Evolutionary conservation across 2,113 vertebrate genomes (phyloP).

Genomic region (Dolichallabes microphthalmus): DNA sequence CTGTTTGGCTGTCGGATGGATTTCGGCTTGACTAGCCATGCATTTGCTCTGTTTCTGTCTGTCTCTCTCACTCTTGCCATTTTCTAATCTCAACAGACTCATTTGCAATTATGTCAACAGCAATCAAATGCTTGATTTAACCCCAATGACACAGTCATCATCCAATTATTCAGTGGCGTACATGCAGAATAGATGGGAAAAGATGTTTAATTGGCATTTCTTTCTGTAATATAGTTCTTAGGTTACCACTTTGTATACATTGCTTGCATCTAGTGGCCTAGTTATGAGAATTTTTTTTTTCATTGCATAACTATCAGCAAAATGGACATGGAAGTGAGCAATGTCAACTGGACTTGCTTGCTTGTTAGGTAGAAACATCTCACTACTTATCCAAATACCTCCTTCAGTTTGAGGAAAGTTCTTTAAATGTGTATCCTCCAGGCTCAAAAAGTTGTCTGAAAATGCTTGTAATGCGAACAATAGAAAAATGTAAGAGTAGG

Average conservation of each 20-base stretch:
- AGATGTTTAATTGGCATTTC: neutral
- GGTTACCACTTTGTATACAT: neutral
- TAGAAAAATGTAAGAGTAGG: no score
- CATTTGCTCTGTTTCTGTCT: slow-evolving; percentile 50
- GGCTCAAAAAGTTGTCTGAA: no score
- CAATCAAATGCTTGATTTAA: slow-evolving; percentile 67
- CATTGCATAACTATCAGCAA: neutral
- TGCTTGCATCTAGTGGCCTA: neutral
- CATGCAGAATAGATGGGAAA: neutral
- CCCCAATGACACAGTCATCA: slow-evolving; percentile 53
- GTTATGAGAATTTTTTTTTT: no score
- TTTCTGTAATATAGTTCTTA: neutral
- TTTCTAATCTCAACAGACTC: slow-evolving; percentile 59
- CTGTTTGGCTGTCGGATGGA: slow-evolving; percentile 69
- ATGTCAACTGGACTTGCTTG: no score
- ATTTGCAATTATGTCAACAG: slow-evolving; percentile 61
- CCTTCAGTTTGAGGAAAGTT: no score
- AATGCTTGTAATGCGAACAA: no score
- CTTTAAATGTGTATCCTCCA: no score
- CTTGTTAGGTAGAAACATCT: no score
- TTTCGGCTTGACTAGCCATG: slow-evolving; percentile 68
- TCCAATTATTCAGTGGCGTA: slow-evolving; percentile 10
- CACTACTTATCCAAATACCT: no score
- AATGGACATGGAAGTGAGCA: neutral
- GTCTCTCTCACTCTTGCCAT: slow-evolving; percentile 34